Percentiles rank a stretch among this genome's conserved stretches.
Evolutionary conservation across 2,797 vertebrate genomes (phyloP).

Genomic region (Phaenicophaeus curvirostris): DNA sequence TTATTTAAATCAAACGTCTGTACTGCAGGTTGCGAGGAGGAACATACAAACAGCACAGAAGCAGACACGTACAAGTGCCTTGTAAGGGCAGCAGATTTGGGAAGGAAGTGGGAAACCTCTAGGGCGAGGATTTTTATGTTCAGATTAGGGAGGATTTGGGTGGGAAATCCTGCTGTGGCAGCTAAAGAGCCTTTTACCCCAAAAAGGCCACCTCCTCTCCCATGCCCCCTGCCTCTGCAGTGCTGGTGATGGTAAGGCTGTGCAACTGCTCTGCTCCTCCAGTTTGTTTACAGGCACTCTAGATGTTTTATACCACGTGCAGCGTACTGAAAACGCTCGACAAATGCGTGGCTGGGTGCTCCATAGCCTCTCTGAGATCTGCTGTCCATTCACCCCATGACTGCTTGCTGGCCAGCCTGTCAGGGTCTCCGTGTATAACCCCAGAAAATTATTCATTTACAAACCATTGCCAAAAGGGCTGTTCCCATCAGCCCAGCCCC

Average conservation of each 20-base stretch:
- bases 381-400: rapidly evolving
- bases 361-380: not conserved
- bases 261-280: not conserved
- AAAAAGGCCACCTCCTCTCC: rapidly evolving
- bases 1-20: slow-evolving; percentile 24
- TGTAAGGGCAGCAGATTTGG: not conserved
- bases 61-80: rapidly evolving
- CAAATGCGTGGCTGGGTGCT: not conserved
- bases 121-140: not conserved
- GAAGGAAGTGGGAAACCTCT: not conserved
- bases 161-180: not conserved
- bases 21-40: not conserved
- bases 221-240: rapidly evolving
- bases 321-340: not conserved
- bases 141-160: rapidly evolving
- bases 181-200: rapidly evolving
- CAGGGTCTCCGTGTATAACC: rapidly evolving
- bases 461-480: too few relatives aligned
- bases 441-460: not conserved
- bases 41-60: not conserved
- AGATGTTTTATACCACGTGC: rapidly evolving
- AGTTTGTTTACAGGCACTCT: not conserved
- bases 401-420: not conserved
- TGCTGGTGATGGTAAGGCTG: too few relatives aligned
- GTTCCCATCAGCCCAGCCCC: too few relatives aligned